These are phyloP conservation scores for Mimumesa dahlbomi DNA, from an alignment of 2,888 invertebrate species.

Conservation along the genomic window DNA sequence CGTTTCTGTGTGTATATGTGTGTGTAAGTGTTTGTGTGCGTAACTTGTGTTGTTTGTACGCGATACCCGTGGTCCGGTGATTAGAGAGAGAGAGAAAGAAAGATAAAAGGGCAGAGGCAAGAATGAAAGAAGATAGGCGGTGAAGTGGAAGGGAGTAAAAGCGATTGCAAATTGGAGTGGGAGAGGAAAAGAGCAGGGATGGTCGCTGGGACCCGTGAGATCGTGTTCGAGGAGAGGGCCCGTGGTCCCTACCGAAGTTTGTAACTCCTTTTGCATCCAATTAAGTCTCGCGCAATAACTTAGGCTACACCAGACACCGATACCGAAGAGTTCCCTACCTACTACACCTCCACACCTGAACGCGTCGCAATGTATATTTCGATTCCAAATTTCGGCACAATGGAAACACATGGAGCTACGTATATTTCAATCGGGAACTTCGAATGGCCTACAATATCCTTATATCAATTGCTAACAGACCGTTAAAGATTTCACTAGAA, in stretches of 20 bases:
- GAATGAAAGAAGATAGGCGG: neutral
- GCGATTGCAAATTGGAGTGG: neutral
- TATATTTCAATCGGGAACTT: slow-evolving; percentile 48
- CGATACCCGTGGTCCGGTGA: slow-evolving; percentile 30
- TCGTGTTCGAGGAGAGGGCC: slow-evolving; percentile 58
- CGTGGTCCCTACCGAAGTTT: slow-evolving; percentile 60
- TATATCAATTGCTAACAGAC: neutral
- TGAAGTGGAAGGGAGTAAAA: slow-evolving; percentile 5
- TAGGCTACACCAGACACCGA: slow-evolving; percentile 62
- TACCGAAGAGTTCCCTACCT: slow-evolving; percentile 20
- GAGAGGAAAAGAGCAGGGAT: slow-evolving; percentile 13
- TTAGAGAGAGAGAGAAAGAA: slow-evolving; percentile 23
- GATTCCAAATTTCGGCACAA: slow-evolving; percentile 58
- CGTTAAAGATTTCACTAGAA: no score
- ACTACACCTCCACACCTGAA: slow-evolving; percentile 10
- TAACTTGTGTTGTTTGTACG: slow-evolving; percentile 47
- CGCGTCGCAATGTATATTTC: slow-evolving; percentile 49
- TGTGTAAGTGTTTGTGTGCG: no score
- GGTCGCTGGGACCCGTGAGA: slow-evolving; percentile 58
- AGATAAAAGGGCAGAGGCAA: neutral
- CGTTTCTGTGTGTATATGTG: slow-evolving; percentile 9
- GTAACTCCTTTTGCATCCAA: slow-evolving; percentile 72
- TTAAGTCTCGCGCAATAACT: slow-evolving; percentile 71
- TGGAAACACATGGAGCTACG: slow-evolving; percentile 29
- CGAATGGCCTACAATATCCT: slow-evolving; percentile 6